Percentiles rank a stretch among this genome's conserved stretches.
These are phyloP conservation scores for Petrocephalus sullivani DNA, from an alignment of 2,797 vertebrate genomes.

Conservation along the genomic window DNA sequence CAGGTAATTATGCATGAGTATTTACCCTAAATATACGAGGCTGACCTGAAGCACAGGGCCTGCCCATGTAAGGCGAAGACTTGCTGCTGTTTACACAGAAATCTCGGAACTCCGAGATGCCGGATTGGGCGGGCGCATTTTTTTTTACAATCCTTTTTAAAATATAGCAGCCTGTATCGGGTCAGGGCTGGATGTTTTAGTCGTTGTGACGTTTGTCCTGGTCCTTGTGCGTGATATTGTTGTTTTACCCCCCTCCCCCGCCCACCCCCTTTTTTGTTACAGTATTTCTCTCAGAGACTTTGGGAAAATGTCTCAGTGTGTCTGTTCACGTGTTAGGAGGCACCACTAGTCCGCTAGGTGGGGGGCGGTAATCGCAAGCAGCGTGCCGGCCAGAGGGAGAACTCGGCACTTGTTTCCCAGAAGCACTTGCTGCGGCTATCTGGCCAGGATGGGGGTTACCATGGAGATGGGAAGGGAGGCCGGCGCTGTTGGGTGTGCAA, in stretches of 20 bases:
- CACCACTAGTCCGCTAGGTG: neutral
- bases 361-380: neutral
- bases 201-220: neutral
- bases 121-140: constrained; percentile 46
- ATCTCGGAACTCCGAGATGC: constrained; percentile 58
- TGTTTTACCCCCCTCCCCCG: neutral
- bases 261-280: neutral
- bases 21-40: constrained; percentile 37
- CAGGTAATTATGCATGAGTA: constrained; percentile 30
- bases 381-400: neutral
- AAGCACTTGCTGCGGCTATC: constrained; percentile 54
- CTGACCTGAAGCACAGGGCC: constrained; percentile 39
- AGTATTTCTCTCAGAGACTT: neutral
- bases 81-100: constrained; percentile 65
- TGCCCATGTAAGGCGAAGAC: constrained; percentile 71
- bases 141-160: constrained; percentile 25
- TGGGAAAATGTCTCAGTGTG: neutral
- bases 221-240: neutral
- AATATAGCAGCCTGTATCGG: constrained; percentile 6
- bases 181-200: neutral
- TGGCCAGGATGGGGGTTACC: constrained; percentile 36
- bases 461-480: constrained; percentile 53
- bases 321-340: neutral
- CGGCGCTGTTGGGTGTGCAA: constrained; percentile 67
- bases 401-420: constrained; percentile 43